Evolutionary conservation across 1,140 invertebrate species (phyloP).

Genomic region (Riptortus pedestris): DNA sequence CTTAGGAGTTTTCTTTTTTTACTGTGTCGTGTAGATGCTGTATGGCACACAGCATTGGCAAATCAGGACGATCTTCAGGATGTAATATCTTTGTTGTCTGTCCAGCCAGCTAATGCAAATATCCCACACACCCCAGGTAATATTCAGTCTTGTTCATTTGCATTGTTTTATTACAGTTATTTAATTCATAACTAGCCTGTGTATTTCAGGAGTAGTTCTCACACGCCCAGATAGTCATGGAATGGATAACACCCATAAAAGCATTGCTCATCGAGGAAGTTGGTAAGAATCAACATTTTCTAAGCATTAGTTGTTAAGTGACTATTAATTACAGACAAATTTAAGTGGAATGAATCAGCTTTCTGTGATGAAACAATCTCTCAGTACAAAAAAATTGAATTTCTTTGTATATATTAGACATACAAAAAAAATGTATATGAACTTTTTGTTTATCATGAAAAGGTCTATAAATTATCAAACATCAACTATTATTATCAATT

Average conservation of each 20-base stretch:
- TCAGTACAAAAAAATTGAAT: too few relatives aligned
- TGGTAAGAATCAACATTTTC: conserved; percentile 16
- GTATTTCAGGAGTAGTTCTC: conserved; percentile 23
- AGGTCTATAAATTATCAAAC: too few relatives aligned
- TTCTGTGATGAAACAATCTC: too few relatives aligned
- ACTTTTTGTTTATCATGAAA: too few relatives aligned
- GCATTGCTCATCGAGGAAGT: conserved; percentile 27
- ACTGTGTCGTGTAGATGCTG: conserved; percentile 43
- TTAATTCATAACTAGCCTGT: not conserved
- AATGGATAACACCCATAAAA: conserved; percentile 13
- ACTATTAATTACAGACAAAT: too few relatives aligned
- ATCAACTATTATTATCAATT: too few relatives aligned
- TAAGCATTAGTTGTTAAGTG: not conserved
- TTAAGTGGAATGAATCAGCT: too few relatives aligned
- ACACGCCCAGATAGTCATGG: conserved; percentile 23
- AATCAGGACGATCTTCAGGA: conserved; percentile 55
- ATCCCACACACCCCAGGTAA: conserved; percentile 36
- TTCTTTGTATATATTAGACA: too few relatives aligned
- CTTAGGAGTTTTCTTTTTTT: too few relatives aligned
- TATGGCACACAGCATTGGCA: conserved; percentile 44
- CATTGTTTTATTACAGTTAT: too few relatives aligned
- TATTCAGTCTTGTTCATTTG: conserved; percentile 31
- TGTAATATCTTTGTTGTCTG: conserved; percentile 53
- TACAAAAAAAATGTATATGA: too few relatives aligned
- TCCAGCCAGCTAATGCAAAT: conserved; percentile 39